Conservation (phyloP, 2,113 vertebrate genomes). For the Chrysemys picta region DNA sequence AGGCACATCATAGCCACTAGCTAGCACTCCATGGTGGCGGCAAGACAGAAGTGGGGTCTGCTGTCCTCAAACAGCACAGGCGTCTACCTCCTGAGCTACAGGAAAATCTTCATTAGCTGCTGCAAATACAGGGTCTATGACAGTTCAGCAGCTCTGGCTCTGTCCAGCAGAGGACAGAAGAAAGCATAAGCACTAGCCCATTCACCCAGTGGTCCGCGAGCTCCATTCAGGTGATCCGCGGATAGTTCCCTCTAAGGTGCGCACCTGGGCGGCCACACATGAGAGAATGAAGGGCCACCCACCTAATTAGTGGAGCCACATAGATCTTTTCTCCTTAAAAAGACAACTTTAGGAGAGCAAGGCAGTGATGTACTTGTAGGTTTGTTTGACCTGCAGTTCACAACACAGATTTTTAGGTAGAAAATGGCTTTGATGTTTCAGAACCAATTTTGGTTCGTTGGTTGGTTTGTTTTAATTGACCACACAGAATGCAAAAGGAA, state of each 20-base stretch:
- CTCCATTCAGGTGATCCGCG: too few relatives aligned
- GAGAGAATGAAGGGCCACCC: too few relatives aligned
- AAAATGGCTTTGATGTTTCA: neutral
- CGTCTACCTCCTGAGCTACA: neutral
- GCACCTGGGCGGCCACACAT: too few relatives aligned
- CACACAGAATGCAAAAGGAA: neutral
- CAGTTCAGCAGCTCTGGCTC: neutral
- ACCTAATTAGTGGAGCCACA: too few relatives aligned
- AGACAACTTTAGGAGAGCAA: neutral
- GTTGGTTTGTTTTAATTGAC: neutral
- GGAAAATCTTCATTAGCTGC: neutral
- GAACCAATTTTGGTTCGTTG: accelerated
- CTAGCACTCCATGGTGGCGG: neutral
- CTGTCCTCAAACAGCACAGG: neutral
- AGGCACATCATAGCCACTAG: neutral
- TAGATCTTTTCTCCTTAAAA: accelerated
- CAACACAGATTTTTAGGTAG: accelerated
- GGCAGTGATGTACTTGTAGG: accelerated
- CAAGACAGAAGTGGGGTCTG: neutral
- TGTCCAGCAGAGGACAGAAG: neutral
- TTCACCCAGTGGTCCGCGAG: too few relatives aligned
- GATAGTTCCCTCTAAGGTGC: too few relatives aligned
- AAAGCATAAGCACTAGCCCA: neutral
- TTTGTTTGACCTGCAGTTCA: accelerated
- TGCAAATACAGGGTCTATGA: neutral